Evolutionary conservation across 2,113 vertebrate species (phyloP), one percentile per base, ranked within the genome.

Genomic region (Andinoacara biseriatus): DNA sequence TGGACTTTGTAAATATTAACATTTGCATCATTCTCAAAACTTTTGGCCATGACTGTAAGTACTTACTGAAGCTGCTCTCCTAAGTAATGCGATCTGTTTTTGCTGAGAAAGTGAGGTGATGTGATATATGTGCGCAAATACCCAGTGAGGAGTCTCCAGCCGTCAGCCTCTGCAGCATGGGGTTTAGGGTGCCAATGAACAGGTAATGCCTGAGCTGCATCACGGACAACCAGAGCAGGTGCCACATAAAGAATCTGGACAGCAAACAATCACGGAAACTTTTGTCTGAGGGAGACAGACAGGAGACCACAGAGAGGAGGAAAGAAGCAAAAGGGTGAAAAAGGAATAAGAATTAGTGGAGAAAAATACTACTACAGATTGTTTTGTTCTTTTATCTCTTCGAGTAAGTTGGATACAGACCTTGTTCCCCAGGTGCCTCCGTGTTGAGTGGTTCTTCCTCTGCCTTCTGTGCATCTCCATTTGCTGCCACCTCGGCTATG

Each of bases 141-240:
- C 97, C 97, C n/a, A 95, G 91, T 0, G 0, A 2, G 0, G 76
- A 8, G 43, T 98, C 92, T 3, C 90, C 90, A 0, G 0, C 2
- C 0, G 97, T 95, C 86, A 98, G 84, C 31, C 87, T 95, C 57
- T 91, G 93, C 3, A 99, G 94, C 80, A 96, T 96, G 0, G 97
- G 94, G 94, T 98, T 97, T 60, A 99, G 96, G 13, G 96, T 97
- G 17, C 97, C 97, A 1, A 99, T 98, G 92, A 99, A 99, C 80
- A 99, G 92, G 85, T 97, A 97, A 38, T 98, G 97, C 43, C 97
- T 96, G 74, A 99, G 83, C 94, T 99, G 98, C 93, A 98, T 97
- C 76, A 95, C 92, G 0, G 98, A 98, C 65, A 99, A 89, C 97
- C 98, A 99, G 5, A 94, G 10, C 82, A 98, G 85, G n/a, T 98